phyloP scores from a whole-genome alignment of 2,797 vertebrate species.

The Lacerta bilineata region DNA sequence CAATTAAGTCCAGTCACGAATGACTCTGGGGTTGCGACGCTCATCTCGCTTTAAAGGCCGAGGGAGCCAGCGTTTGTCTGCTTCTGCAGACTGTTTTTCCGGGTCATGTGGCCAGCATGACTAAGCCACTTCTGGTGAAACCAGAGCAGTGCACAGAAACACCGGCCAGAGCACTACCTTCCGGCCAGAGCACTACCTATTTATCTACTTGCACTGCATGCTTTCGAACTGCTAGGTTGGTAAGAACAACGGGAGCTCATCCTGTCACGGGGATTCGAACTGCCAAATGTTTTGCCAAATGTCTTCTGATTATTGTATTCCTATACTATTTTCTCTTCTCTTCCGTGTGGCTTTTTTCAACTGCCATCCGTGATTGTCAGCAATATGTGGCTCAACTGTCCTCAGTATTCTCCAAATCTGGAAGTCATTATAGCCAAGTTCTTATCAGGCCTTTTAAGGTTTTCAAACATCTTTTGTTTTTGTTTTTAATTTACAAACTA shows the following conservation, averaged over 20 bases:
- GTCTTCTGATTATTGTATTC: not conserved
- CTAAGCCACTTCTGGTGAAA: no score
- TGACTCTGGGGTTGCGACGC: no score
- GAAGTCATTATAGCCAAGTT: not conserved
- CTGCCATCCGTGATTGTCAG: not conserved
- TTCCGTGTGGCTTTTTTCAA: not conserved
- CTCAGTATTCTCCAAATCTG: not conserved
- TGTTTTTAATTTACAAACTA: not conserved
- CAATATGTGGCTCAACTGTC: not conserved
- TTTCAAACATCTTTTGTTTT: not conserved
- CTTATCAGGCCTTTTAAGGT: not conserved
- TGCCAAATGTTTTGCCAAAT: not conserved
- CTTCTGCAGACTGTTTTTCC: no score
- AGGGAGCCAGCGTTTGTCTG: no score
- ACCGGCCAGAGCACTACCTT: no score
- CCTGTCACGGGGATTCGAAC: rapidly evolving
- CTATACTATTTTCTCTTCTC: not conserved
- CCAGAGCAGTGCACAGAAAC: no score
- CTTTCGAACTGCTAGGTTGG: no score
- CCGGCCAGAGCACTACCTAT: rapidly evolving
- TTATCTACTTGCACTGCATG: no score
- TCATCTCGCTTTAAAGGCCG: no score
- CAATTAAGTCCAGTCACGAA: no score
- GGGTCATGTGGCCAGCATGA: no score
- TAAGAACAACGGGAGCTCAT: no score